These are phyloP conservation scores for Hypocryptadius cinnamomeus DNA, from an alignment of 2,113 vertebrate species.

Conservation along the genomic window DNA sequence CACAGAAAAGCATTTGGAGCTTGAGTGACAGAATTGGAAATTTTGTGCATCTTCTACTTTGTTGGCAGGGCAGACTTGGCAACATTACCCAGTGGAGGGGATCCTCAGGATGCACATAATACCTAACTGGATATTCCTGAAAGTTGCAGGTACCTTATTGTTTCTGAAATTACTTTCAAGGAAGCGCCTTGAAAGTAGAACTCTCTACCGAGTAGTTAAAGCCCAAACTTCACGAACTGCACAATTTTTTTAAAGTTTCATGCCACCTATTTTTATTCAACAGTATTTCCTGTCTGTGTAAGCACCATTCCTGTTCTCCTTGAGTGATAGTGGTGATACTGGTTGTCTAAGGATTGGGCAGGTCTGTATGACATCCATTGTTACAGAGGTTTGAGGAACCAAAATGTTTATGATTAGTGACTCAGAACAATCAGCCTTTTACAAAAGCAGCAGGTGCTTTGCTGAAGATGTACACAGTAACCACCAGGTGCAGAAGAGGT, in stretches of 20 bases:
- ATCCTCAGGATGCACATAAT: background rate
- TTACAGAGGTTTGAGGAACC: background rate
- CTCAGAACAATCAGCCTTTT: background rate
- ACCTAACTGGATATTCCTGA: background rate
- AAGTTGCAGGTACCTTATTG: no score
- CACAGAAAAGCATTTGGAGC: background rate
- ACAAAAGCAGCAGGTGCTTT: background rate
- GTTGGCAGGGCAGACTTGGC: background rate
- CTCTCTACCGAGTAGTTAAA: background rate
- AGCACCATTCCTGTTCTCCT: background rate
- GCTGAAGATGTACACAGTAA: background rate
- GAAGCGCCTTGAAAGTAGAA: background rate
- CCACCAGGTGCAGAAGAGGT: background rate
- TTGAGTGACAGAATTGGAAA: background rate
- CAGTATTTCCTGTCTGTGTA: rapidly evolving
- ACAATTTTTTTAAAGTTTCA: background rate
- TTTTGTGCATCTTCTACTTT: background rate
- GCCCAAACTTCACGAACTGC: background rate
- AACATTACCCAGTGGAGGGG: background rate
- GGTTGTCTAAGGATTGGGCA: background rate
- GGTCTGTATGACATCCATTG: background rate
- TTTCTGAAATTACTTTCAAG: background rate
- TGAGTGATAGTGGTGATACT: no score
- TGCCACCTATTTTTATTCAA: background rate
- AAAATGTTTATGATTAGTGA: background rate